Conservation (phyloP, 2,888 invertebrate species). For the Belgica antarctica region DNA sequence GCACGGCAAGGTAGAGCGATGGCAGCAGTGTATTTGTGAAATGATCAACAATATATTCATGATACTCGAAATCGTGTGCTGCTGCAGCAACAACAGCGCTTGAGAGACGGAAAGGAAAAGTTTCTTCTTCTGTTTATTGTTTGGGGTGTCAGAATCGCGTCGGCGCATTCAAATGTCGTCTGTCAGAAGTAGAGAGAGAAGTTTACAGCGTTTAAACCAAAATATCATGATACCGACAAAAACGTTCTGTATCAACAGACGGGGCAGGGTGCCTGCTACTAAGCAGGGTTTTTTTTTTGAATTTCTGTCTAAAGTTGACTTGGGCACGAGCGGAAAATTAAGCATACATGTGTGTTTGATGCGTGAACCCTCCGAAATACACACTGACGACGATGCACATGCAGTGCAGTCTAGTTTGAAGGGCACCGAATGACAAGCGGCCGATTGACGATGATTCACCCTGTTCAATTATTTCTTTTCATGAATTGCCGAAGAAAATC, state of each 20-base stretch:
- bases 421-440: conserved; percentile 28
- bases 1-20: too few relatives aligned
- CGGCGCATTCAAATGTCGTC: conserved; percentile 34
- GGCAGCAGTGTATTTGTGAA: conserved; percentile 5
- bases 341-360: background rate
- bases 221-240: conserved; percentile 13
- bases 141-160: conserved; percentile 31
- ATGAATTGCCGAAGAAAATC: conserved; percentile 6
- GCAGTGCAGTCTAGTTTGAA: conserved; percentile 5
- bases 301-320: background rate
- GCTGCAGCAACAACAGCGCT: conserved; percentile 15
- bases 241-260: background rate
- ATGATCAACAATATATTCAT: conserved; percentile 32
- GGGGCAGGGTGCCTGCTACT: background rate
- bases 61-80: background rate
- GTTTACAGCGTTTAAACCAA: background rate
- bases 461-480: conserved; percentile 30
- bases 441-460: conserved; percentile 36
- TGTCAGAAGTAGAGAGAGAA: background rate
- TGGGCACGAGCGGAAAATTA: background rate
- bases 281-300: too few relatives aligned
- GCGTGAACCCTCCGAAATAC: background rate
- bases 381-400: background rate
- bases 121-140: background rate
- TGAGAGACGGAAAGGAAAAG: background rate